Conservation (phyloP, 2,888 invertebrate species). For the Schizaphis graminum region DNA sequence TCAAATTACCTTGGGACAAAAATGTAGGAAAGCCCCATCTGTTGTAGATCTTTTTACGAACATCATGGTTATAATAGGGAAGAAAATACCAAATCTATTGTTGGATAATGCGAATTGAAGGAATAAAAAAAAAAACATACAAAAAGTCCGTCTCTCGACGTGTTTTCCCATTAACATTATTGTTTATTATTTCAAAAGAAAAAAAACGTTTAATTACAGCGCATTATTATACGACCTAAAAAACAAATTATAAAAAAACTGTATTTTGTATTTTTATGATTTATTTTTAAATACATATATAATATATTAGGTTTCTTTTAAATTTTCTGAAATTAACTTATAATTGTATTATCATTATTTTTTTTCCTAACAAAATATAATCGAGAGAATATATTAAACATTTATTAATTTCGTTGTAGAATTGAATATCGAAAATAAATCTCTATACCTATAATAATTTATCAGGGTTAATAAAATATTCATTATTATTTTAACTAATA, state of each 20-base stretch:
- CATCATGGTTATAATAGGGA: conserved; percentile 14
- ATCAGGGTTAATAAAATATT: neutral
- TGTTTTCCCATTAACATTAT: conserved; percentile 3
- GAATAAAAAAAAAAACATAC: conserved; percentile 26
- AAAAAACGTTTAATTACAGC: conserved; percentile 42
- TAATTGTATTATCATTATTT: neutral
- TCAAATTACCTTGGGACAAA: conserved; percentile 47
- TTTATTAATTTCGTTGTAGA: neutral
- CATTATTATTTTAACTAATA: neutral
- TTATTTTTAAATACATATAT: neutral
- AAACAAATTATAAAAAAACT: conserved; percentile 28
- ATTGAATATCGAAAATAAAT: neutral
- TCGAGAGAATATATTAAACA: neutral
- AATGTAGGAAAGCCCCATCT: conserved; percentile 25
- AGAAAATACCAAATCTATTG: conserved; percentile 46
- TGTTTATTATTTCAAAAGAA: conserved; percentile 43
- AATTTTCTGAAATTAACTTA: neutral
- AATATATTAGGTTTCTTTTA: neutral
- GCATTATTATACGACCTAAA: neutral
- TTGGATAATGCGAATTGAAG: conserved; percentile 41
- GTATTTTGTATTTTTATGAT: neutral
- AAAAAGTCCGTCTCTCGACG: neutral
- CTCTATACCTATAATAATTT: neutral
- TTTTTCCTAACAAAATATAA: neutral
- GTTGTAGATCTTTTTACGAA: conserved; percentile 29